phyloP scores from a whole-genome alignment of 2,888 invertebrate genomes.

The Platypus cylindrus region DNA sequence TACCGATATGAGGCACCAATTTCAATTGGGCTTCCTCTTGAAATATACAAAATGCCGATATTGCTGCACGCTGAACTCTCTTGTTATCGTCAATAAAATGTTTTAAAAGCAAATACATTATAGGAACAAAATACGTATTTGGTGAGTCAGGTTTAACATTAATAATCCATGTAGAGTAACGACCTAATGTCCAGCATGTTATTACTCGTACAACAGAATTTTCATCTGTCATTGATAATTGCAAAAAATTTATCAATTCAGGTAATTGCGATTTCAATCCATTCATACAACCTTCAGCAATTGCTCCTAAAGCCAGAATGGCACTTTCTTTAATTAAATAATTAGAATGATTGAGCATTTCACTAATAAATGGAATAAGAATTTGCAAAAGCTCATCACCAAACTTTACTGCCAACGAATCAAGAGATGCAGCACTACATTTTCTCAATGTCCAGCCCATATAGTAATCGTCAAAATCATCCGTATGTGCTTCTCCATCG shows the following conservation, averaged over 20 bases:
- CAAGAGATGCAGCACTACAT: constrained; percentile 95
- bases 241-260: constrained; percentile 54
- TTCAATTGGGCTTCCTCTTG: constrained; percentile 66
- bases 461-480: constrained; percentile 32
- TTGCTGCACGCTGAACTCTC: constrained; percentile 64
- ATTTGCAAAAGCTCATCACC: constrained; percentile 85
- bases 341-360: constrained; percentile 83
- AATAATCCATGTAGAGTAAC: constrained; percentile 64
- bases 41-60: constrained; percentile 65
- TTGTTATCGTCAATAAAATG: constrained; percentile 62
- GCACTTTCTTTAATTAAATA: constrained; percentile 95
- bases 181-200: constrained; percentile 65
- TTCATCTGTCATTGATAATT: constrained; percentile 51
- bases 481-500: constrained; percentile 19
- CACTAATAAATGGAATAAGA: constrained; percentile 88
- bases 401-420: constrained; percentile 93
- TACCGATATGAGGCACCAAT: constrained; percentile 56
- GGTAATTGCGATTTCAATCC: constrained; percentile 57
- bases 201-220: constrained; percentile 61
- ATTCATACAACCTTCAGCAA: constrained; percentile 44
- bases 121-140: constrained; percentile 48
- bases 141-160: constrained; percentile 41
- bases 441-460: constrained; percentile 87
- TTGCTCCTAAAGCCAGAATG: constrained; percentile 68
- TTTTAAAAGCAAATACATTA: constrained; percentile 56